Base-by-base conservation (phyloP, 2,113 vertebrate genomes). In the Eulacestoma nigropectus region DNA sequence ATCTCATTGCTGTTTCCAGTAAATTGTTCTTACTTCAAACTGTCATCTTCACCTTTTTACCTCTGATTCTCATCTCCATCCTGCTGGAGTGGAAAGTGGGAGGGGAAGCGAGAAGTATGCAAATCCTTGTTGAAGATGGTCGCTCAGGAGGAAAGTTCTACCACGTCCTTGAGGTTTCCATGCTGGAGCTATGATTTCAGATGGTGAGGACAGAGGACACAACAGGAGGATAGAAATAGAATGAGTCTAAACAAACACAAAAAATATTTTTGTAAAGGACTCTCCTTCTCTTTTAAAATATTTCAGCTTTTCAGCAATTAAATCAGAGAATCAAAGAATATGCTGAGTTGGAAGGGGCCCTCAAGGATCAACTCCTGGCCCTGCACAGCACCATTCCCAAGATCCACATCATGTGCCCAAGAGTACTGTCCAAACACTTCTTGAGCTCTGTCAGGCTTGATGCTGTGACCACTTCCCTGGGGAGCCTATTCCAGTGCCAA, bases 361-460 rank as follows among this genome's bases (percentile, higher is more conserved):
- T 30, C 44, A 42, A 35, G 21, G 32, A 50, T 42, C 2, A 1
- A 26, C 10, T 52, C 49, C 35, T 39, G 27, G 11, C 37, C 15
- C 32, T 22, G 32, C 27, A 50, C 11, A 50, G 14, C 21, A 68
- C 10, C 9, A 42, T 68, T 27, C 11, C 26, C 44, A 44, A 67
- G 52, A 42, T 10, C 30, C 19, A 41, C 10, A 57, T 6, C 0
- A 0, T n/a, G 10, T 49, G 30, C 25, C 19, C 13, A 5, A 26
- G 35, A 26, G 35, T 13, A 35, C 13, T 30, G 10, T 57, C 27
- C 19, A 85, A 65, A 65, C 5, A 1, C 25, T 57, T 35, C 42
- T 56, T 85, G 42, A 75, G 25, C 25, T 49, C 50, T 57, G 10
- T 49, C 35, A n/a, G 29, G 37, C 23, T n/a, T 37, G 35, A n/a